Conservation (phyloP, 2,888 invertebrate species). For the Dynastes tityus region DNA sequence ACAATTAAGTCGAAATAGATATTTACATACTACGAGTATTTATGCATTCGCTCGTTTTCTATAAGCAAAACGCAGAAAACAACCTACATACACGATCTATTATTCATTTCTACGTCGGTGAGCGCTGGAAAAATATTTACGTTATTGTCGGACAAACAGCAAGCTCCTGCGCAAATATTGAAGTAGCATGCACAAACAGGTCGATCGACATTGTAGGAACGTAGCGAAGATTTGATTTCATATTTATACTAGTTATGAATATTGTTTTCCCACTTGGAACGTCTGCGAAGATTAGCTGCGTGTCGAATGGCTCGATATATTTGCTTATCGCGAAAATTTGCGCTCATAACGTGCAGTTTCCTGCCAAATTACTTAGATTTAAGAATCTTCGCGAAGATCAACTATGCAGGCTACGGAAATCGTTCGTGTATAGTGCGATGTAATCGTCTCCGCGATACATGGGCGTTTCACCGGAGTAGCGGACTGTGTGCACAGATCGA, state of each 20-base stretch:
- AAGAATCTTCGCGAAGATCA: no score
- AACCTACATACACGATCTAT: neutral
- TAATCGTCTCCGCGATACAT: no score
- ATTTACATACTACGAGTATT: neutral
- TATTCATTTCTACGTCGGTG: neutral
- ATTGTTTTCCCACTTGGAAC: constrained; percentile 11
- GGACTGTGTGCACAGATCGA: no score
- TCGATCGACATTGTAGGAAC: neutral
- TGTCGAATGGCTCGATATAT: no score
- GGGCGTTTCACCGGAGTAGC: no score
- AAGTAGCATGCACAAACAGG: constrained; percentile 2
- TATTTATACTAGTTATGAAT: neutral
- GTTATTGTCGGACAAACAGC: constrained; percentile 4
- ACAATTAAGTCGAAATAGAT: no score
- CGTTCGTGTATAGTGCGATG: no score
- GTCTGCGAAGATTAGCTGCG: neutral
- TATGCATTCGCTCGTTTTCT: neutral
- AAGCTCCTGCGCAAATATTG: neutral
- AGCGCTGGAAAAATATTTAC: neutral
- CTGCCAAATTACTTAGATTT: no score
- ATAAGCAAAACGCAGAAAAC: no score
- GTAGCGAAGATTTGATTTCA: neutral
- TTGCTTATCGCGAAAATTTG: no score
- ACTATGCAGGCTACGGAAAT: no score
- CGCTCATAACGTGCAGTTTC: no score